Evolutionary conservation across 2,797 vertebrate species (phyloP), one percentile per base, ranked within the genome.

Genomic region (Echiichthys vipera): DNA sequence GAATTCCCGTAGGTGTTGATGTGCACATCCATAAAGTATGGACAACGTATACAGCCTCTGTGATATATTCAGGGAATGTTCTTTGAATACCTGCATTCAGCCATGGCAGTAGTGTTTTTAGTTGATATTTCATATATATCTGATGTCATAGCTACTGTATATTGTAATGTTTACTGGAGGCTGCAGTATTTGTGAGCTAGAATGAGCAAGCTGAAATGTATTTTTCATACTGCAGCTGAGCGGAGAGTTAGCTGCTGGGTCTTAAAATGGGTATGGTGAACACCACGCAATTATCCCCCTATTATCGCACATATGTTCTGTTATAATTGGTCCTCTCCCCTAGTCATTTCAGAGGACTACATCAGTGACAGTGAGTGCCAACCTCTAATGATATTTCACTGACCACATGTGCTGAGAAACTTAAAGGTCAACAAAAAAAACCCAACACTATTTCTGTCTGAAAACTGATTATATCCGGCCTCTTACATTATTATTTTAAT

Each of bases 211-310:
- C 80, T 77, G 61, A 82, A 77, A 85, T 84, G 75, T 87, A 75
- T 88, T 89, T 88, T 85, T 85, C 74, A 83, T 80, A 69, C 67
- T 50, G 85, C 62, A 54, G 76, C 76, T 69, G 88, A 90, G 80
- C 53, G 47, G 81, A 74, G 81, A 87, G 73, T 65, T 89, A 72
- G 86, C 86, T 91, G 84, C 85, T 73, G 76, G 81, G 74, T 80
- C 76, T 80, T 88, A 74, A 78, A 87, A 87, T 79, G 88, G 85
- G 77, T 84, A 80, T 80, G 87, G 84, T 82, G 88, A 91, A 91
- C 86, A 85, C 77, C 70, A 70, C 77, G 85, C 91, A 92, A 92
- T 94, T 93, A 94, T 92, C 89, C 90, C 86, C 88, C 85, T 69
- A 92, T 95, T 93, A 92, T 93, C 88, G 68, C 88, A 91, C 85